These are phyloP conservation scores for Blastobasis lacticolella DNA, from an alignment of 2,888 invertebrate species.

Conservation along the genomic window DNA sequence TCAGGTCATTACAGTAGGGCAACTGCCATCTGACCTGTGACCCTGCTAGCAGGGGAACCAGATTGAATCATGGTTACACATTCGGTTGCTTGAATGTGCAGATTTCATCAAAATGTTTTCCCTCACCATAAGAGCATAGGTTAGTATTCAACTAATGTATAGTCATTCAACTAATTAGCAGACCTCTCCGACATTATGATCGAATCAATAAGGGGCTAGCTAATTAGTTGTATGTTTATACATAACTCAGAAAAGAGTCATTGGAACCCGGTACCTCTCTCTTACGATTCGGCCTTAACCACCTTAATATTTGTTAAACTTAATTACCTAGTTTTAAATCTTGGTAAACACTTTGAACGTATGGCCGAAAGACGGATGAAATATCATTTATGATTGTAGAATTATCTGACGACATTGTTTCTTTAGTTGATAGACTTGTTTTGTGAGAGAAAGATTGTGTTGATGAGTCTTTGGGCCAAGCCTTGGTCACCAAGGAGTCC, in stretches of 20 bases:
- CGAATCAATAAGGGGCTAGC: neutral
- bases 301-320: neutral
- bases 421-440: no score
- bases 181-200: neutral
- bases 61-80: no score
- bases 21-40: no score
- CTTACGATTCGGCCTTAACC: neutral
- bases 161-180: neutral
- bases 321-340: constrained; percentile 55
- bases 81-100: no score
- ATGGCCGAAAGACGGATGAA: constrained; percentile 57
- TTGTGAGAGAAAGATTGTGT: no score
- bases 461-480: no score
- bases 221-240: constrained; percentile 4
- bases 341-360: constrained; percentile 55
- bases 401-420: constrained; percentile 33
- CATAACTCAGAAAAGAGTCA: neutral
- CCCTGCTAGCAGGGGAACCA: no score
- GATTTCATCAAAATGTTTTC: no score
- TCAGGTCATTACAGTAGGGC: no score
- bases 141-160: neutral
- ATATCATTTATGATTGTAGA: constrained; percentile 48
- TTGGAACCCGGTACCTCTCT: no score
- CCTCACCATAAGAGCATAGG: no score
- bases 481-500: no score